Evolutionary conservation across 2,797 vertebrate genomes (phyloP), one percentile per base, ranked within the genome.

Genomic region (Lepus oiostolus): DNA sequence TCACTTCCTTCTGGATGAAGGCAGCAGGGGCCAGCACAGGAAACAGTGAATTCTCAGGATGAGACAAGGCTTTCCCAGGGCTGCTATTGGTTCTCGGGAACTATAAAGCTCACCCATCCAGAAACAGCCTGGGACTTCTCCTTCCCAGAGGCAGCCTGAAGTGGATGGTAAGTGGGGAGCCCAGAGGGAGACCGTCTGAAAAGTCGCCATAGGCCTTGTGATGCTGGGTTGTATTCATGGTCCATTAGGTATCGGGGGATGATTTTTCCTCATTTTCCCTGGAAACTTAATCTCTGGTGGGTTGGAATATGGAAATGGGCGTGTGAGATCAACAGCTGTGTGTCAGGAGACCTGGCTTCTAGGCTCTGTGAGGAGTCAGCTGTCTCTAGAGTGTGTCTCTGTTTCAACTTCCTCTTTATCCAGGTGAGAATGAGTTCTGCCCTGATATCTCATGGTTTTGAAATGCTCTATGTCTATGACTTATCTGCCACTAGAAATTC

Each of bases 1-100:
- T 98, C 98, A 98, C 95, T 98, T 98, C 98, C 98, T 98, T 98
- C 96, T 98, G 97, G 97, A 97, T 80, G 88, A 97, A 98, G 97
- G 97, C 97, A 89, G 93, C 94, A 91, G 95, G 84, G 94, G 91
- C 87, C 93, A 94, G 98, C 97, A 75, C 98, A 98, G 98, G 98
- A 98, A 98, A 98, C 19, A 94, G 97, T 98, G 97, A 93, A 96
- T 98, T 98, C 98, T 97, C 98, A 97, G 93, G 97, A 97, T 98
- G 98, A 98, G 97, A 97, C 97, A 97, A 98, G 97, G 96, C 97
- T 97, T 97, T 98, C 97, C 97, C 98, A 96, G 90, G 0, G 2
- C 97, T 72, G 95, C 96, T 97, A 98, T 98, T 98, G 98, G 98
- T 90, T 95, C 88, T 0, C 26, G 3, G 96, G 93, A 97, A 95